Percentiles rank a stretch among this genome's conserved stretches.
Evolutionary conservation across 2,888 invertebrate genomes (phyloP).

Genomic region (Acanthacorydalis orientalis): DNA sequence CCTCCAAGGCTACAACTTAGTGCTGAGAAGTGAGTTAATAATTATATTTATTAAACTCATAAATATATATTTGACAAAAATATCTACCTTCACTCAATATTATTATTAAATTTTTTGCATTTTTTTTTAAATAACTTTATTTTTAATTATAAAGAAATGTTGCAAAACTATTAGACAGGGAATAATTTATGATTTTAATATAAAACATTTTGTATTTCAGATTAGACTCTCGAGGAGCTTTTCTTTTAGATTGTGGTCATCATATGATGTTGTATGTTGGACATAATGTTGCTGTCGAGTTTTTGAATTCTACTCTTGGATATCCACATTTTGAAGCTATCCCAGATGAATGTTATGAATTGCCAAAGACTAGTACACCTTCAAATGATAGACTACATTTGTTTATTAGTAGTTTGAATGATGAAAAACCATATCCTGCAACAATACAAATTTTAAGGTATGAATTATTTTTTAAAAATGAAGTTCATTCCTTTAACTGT

Average conservation of each 20-base stretch:
- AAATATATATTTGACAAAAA: background rate
- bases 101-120: too few species aligned
- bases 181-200: too few species aligned
- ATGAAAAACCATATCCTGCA: slow-evolving; percentile 65
- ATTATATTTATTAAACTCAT: slow-evolving; percentile 1
- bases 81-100: too few species aligned
- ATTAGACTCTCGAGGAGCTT: slow-evolving; percentile 74
- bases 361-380: slow-evolving; percentile 62
- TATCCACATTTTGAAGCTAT: slow-evolving; percentile 55
- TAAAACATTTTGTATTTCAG: slow-evolving; percentile 27
- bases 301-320: slow-evolving; percentile 63
- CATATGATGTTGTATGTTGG: slow-evolving; percentile 72
- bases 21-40: slow-evolving; percentile 44
- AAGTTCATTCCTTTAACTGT: background rate
- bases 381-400: slow-evolving; percentile 59
- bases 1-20: slow-evolving; percentile 75
- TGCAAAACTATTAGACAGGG: too few species aligned
- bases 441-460: slow-evolving; percentile 70
- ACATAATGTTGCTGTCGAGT: slow-evolving; percentile 53
- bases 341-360: slow-evolving; percentile 55
- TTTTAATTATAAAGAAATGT: too few species aligned
- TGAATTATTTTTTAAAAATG: slow-evolving; percentile 12
- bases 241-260: slow-evolving; percentile 77
- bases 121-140: too few species aligned
- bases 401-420: slow-evolving; percentile 70